Conservation (phyloP, 2,888 invertebrate genomes). For the Brachypalpus laphriformis region DNA sequence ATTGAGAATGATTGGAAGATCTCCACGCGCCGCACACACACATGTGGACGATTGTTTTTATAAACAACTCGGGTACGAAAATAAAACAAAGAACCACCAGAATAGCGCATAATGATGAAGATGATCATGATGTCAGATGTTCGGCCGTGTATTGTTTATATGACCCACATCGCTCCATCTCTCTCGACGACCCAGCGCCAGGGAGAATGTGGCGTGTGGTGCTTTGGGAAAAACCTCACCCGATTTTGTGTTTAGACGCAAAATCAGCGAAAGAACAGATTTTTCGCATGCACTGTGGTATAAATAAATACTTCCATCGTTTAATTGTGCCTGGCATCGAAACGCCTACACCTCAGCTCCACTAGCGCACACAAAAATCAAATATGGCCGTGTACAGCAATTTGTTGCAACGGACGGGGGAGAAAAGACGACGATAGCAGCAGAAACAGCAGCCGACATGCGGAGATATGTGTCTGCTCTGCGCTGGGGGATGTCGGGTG, state of each 20-base stretch:
- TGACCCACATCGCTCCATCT: constrained; percentile 30
- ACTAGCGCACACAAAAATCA: constrained; percentile 42
- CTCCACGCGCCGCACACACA: constrained; percentile 28
- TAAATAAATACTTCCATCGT: constrained; percentile 50
- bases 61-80: constrained; percentile 16
- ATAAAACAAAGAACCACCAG: constrained; percentile 32
- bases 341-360: constrained; percentile 49
- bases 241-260: neutral
- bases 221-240: too few species aligned
- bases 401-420: constrained; percentile 23
- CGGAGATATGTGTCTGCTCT: constrained; percentile 20
- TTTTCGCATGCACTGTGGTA: constrained; percentile 48
- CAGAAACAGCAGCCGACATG: constrained; percentile 7
- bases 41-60: neutral
- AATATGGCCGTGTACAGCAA: constrained; percentile 52
- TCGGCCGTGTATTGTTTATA: constrained; percentile 31
- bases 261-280: constrained; percentile 20
- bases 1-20: constrained; percentile 29
- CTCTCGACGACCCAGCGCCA: neutral
- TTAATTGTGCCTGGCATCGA: constrained; percentile 42
- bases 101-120: constrained; percentile 33
- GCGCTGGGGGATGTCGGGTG: neutral
- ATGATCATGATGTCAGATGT: constrained; percentile 59
- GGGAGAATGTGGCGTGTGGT: too few species aligned
- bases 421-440: neutral